Conservation (phyloP, 1,140 invertebrate species). For the Dolichoris vasculosae region DNA sequence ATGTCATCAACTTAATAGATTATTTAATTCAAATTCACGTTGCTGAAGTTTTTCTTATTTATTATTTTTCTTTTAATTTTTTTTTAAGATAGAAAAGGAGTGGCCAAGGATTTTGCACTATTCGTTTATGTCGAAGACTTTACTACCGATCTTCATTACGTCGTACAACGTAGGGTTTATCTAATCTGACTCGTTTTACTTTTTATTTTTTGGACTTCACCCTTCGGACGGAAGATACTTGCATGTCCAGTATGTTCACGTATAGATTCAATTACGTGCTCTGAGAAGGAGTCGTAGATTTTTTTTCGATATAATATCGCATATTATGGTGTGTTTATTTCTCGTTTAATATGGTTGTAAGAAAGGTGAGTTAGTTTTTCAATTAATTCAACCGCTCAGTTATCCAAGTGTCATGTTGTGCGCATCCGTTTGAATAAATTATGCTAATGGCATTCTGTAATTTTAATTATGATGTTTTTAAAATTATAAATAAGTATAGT, state of each 20-base stretch:
- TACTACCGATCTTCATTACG: not conserved
- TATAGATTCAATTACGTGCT: conserved; percentile 11
- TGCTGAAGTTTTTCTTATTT: not conserved
- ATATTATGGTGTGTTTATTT: not conserved
- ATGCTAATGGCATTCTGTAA: conserved; percentile 9
- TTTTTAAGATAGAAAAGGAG: conserved; percentile 52
- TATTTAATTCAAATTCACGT: not conserved
- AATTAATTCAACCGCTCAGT: not conserved
- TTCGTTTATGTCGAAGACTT: not conserved
- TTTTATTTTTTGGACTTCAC: not conserved
- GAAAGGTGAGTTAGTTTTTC: conserved; percentile 21
- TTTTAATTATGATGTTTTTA: conserved; percentile 22
- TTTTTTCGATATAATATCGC: not conserved
- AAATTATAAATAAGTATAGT: not conserved
- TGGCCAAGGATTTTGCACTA: conserved; percentile 59
- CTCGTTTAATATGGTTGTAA: not conserved
- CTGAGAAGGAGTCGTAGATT: not conserved
- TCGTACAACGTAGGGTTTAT: conserved; percentile 10
- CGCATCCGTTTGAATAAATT: not conserved
- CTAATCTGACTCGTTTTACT: conserved; percentile 13
- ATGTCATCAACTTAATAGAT: conserved; percentile 36
- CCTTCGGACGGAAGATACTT: not conserved
- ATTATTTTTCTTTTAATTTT: not conserved
- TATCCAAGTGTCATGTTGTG: not conserved
- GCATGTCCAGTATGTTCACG: not conserved